phyloP scores from a whole-genome alignment of 2,888 invertebrate genomes.

The Lysandra bellargus region DNA sequence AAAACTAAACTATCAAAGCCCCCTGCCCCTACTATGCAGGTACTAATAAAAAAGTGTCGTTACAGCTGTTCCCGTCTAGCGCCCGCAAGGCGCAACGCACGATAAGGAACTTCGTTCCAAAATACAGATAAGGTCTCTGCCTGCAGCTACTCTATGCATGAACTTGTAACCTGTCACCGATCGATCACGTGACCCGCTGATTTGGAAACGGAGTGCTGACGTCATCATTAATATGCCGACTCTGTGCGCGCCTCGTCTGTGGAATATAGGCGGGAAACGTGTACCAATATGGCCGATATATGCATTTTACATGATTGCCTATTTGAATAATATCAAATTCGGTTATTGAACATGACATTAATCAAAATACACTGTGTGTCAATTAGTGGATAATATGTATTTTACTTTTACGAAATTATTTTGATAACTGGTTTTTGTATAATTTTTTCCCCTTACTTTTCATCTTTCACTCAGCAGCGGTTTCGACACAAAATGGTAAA shows the following conservation, averaged over 20 bases:
- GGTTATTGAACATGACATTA: background rate
- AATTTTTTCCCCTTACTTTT: no score
- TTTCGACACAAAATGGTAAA: no score
- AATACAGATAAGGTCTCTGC: background rate
- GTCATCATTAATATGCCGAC: slow-evolving; percentile 16
- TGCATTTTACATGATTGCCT: slow-evolving; percentile 11
- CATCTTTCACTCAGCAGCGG: no score
- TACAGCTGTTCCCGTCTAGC: no score
- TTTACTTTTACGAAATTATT: no score
- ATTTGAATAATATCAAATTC: slow-evolving; percentile 8
- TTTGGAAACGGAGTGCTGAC: slow-evolving; percentile 25
- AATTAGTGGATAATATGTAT: background rate
- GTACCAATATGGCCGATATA: background rate
- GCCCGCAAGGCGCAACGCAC: no score
- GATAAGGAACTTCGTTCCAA: no score
- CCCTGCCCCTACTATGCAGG: no score
- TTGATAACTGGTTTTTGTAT: no score
- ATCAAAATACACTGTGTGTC: background rate
- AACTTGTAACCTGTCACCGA: slow-evolving; percentile 22
- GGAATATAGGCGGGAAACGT: background rate
- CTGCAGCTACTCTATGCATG: background rate
- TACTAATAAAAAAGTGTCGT: no score
- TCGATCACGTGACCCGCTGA: slow-evolving; percentile 19
- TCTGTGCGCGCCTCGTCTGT: slow-evolving; percentile 1
- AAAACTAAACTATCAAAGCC: no score